Evolutionary conservation across 1,140 invertebrate species (phyloP), one percentile per base, ranked within the genome.

Genomic region (Rhynchophorus ferrugineus): DNA sequence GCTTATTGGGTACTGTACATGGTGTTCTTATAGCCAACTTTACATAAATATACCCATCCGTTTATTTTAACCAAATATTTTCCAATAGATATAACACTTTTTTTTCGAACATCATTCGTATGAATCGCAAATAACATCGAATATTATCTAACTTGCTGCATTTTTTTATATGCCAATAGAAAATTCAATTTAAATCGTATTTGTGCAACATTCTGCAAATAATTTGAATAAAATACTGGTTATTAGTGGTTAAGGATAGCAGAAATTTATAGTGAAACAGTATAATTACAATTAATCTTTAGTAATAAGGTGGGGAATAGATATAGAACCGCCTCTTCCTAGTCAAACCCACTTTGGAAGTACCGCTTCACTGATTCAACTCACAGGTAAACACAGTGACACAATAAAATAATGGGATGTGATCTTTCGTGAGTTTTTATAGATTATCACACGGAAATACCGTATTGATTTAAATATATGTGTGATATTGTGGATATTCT

Each of bases 241-340:
- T 49, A 39, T 39, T 39, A 49, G 46, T 38, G 34, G 45, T 38
- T 17, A 38, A 17, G 19, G 18, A 38, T 47, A 49, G 35, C 16
- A 39, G 47, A 49, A 39, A 49, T 49, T 49, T 49, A 49, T 49
- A 33, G 20, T 22, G 47, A 49, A 49, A 49, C 47, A 42, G 39
- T 49, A 39, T 49, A 49, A 49, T 49, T 49, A 49, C 22, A 49
- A 49, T 49, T 49, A 49, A 49, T 49, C 47, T 49, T 42, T n/a
- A 29, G 47, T 49, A 49, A 49, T 49, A 42, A 49, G 47, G 47
- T 49, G 47, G 47, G 47, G 47, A 49, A 49, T 19, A 14, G 36
- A 42, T 21, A 17, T 42, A 21, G 47, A 34, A 39, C 36, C 47
- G 47, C 47, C 47, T 49, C 47, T 37, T 46, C n/a, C 18, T 49